A percentile compares a stretch with the other conserved stretches of the same genome.
Evolutionary conservation across 2,113 vertebrate genomes (phyloP).

Genomic region (Callipepla squamata): DNA sequence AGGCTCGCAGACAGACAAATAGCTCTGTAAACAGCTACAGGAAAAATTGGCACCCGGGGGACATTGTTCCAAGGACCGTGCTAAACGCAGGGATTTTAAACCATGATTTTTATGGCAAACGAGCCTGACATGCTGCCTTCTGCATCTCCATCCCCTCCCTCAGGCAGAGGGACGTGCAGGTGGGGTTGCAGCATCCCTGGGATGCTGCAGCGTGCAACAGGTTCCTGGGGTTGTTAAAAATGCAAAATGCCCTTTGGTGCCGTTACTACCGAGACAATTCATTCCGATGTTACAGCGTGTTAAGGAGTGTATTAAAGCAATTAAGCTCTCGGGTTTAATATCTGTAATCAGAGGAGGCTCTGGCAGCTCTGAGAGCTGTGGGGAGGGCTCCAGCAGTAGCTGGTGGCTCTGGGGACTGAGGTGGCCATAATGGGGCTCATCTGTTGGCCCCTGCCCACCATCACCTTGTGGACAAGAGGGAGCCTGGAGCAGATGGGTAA

Average conservation of each 20-base stretch:
- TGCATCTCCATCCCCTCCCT: not conserved
- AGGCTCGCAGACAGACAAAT: not conserved
- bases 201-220: not conserved
- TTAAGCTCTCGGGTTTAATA: not conserved
- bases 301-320: constrained; percentile 19
- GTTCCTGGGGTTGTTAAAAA: not conserved
- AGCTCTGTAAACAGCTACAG: fast-evolving
- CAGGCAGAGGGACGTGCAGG: not conserved
- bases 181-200: not conserved
- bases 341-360: not conserved
- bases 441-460: not conserved
- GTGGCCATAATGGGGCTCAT: not conserved
- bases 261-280: not conserved
- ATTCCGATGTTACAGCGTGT: not conserved
- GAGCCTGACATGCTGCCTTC: fast-evolving
- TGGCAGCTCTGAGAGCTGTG: not conserved
- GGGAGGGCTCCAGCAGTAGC: not conserved
- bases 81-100: not conserved
- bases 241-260: not conserved
- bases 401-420: not conserved
- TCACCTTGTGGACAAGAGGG: not conserved
- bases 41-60: not conserved
- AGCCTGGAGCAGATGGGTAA: not conserved
- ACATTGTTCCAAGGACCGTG: fast-evolving
- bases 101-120: not conserved